Evolutionary conservation across 2,113 vertebrate genomes (phyloP), one percentile per base, ranked within the genome.

Genomic region (Anguilla japonica): DNA sequence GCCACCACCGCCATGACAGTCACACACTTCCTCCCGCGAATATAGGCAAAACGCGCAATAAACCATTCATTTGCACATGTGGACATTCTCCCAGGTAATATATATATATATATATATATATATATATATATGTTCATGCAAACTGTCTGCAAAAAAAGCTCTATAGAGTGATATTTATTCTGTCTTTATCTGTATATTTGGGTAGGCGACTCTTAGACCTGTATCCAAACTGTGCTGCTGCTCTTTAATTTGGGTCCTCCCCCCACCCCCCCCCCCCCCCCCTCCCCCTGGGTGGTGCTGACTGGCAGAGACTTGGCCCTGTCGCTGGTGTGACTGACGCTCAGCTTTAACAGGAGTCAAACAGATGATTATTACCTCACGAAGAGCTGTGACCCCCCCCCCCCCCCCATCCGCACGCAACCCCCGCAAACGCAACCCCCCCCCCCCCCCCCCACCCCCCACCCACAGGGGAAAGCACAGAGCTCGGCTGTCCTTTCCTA

Each of bases 21-120:
- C 90, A 99, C 98, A 63, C 98, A 99, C 91, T 99, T 99, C 94
- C 96, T 99, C 89, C 97, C 98, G 0, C 95, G 98, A 91, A 96
- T 99, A 92, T 98, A 95, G 98, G 92, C 91, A 85, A 92, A 88
- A 91, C 89, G 87, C 87, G 88, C 93, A 91, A 91, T 91, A 93
- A 93, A 90, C 88, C 92, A 93, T 90, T 90, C 88, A 87, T 96
- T 97, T 97, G 96, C 97, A 97, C 97, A 97, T 91, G 91, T 91
- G 94, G 95, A 95, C 93, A 92, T 90, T 90, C 89, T 94, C 94
- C 93, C 93, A 95, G 94, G 94, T 96, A 95, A 94, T 71, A 92
- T 83, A 83, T 86, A 83, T 79, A 83, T 83, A 92, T 89, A 93
- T 50, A 91, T 79, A 41, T 43, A 79, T 29, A 34, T 1, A n/a